Conservation (phyloP, 2,888 invertebrate genomes). For the Cosmorhoe ocellata region DNA sequence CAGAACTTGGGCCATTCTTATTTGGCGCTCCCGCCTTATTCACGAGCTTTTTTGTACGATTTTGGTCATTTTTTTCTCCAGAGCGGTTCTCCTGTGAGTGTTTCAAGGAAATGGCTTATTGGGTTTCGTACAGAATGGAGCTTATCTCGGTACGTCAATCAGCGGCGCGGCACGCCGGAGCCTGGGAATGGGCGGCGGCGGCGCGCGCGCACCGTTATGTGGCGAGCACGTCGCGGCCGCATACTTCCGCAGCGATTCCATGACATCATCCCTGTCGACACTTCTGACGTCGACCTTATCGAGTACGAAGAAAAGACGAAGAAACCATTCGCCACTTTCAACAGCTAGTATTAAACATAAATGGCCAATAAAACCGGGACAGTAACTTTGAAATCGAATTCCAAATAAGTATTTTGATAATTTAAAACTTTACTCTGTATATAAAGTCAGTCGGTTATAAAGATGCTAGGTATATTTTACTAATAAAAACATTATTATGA, state of each 20-base stretch:
- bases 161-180: constrained; percentile 44
- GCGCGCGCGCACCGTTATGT: constrained; percentile 56
- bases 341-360: constrained; percentile 41
- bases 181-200: constrained; percentile 66
- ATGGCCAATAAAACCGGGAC: constrained; percentile 39
- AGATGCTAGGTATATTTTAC: constrained; percentile 5
- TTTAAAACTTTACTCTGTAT: constrained; percentile 30
- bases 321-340: constrained; percentile 36
- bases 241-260: constrained; percentile 29
- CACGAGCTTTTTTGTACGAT: constrained; percentile 67
- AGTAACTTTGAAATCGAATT: constrained; percentile 38
- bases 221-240: constrained; percentile 28
- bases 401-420: constrained; percentile 29
- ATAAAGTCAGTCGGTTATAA: constrained; percentile 36
- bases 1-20: constrained; percentile 79
- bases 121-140: constrained; percentile 73
- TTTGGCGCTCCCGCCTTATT: constrained; percentile 80
- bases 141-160: constrained; percentile 73
- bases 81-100: constrained; percentile 75
- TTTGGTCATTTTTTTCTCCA: constrained; percentile 72
- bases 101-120: constrained; percentile 81
- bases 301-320: constrained; percentile 21
- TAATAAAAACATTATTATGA: neutral
- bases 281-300: constrained; percentile 39
- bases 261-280: constrained; percentile 49